Conservation (phyloP, 2,113 vertebrate species). For the Eulemur rufifrons region DNA sequence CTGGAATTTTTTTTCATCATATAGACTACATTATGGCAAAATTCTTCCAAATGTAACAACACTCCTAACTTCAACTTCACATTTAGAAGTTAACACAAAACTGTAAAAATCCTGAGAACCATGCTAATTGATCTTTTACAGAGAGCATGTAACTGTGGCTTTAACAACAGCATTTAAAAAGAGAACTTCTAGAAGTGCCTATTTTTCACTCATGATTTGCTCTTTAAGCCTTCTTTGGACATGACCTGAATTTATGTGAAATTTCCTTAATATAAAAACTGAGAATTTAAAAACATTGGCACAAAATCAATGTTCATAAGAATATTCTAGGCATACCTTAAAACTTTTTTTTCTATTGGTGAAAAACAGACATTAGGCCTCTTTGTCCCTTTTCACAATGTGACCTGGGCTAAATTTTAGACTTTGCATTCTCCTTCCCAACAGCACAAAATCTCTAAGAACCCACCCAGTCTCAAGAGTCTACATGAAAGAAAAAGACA, state of each 20-base stretch:
- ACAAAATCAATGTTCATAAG: not conserved
- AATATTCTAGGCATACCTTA: not conserved
- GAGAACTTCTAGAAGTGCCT: not conserved
- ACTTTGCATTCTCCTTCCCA: not conserved
- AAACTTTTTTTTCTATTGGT: not conserved
- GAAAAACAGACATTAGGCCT: not conserved
- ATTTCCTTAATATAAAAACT: slow-evolving; percentile 6
- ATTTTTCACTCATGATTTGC: slow-evolving; percentile 37
- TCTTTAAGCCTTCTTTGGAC: slow-evolving; percentile 25
- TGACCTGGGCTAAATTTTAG: not conserved
- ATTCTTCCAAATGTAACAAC: not conserved
- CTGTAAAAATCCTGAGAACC: slow-evolving; percentile 2
- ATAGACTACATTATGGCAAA: not conserved
- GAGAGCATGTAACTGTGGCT: not conserved
- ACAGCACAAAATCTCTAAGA: not conserved
- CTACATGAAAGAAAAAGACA: not conserved
- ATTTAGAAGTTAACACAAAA: slow-evolving; percentile 39
- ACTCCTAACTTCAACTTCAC: slow-evolving; percentile 7
- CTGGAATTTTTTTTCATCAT: not conserved
- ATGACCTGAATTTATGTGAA: slow-evolving; percentile 12
- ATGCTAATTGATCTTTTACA: slow-evolving; percentile 51
- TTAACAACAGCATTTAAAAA: slow-evolving; percentile 2
- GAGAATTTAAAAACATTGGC: not conserved
- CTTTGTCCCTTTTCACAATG: not conserved
- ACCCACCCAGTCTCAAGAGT: not conserved